Evolutionary conservation across 2,797 vertebrate genomes (phyloP), one percentile per base, ranked within the genome.

Genomic region (Lagocephalus sceleratus): DNA sequence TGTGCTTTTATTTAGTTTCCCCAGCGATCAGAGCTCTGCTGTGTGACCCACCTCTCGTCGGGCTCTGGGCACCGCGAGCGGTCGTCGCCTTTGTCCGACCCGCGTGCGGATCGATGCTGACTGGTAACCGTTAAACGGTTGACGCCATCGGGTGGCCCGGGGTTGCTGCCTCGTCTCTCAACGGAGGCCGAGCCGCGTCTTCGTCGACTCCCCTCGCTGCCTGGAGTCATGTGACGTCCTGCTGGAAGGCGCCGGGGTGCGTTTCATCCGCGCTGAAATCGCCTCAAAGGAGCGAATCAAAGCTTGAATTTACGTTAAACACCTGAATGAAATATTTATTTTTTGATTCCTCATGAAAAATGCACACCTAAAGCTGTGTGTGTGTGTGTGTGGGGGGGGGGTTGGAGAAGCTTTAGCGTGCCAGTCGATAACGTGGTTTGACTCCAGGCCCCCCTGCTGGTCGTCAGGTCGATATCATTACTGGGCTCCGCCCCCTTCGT

Each of bases 251-350:
- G 50, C 29, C 54, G 45, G 65, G 51, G 46, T 23, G 38, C 20
- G 66, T 82, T 76, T 88, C 63, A 82, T 86, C 71, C 42, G 46
- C 10, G 38, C 35, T 40, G 56, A 75, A 50, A 55, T 63, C 48
- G 54, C 81, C 76, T 87, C 78, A 85, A 84, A 87, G 84, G 70
- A 54, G 58, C 20, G 44, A 78, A 84, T 85, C 83, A 86, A 84
- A 86, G 75, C 66, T 82, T 85, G 51, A 82, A 85, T 87, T 83
- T 77, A 82, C 75, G 74, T 76, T 69, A 76, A 68, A 78, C 80
- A 83, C 79, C 71, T 80, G 73, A 65, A 75, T 84, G 53, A 76
- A 78, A 83, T 71, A 74, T 82, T 78, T 65, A 73, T 79, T 60
- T 82, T 78, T 79, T 65, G 53, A 82, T 83, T 82, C 63, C 63